phyloP scores from a whole-genome alignment of 2,797 vertebrate species.

The Sitta carolinensis region DNA sequence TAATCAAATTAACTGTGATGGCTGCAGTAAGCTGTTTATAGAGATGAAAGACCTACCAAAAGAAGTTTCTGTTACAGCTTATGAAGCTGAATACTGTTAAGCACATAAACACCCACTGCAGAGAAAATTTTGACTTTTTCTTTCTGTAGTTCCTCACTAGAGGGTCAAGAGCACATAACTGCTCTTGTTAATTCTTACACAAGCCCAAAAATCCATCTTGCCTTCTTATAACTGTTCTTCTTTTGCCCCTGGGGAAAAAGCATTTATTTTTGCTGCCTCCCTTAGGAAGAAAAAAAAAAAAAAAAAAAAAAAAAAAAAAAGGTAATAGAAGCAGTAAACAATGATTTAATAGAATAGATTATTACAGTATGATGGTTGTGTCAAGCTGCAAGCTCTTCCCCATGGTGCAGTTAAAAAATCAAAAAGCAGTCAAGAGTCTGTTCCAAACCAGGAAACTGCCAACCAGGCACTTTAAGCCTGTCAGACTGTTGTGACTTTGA shows the following conservation, averaged over 20 bases:
- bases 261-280: not conserved
- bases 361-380: not conserved
- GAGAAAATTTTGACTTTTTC: conserved; percentile 12
- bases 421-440: not conserved
- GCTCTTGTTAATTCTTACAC: not conserved
- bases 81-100: conserved; percentile 35
- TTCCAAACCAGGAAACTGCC: not conserved
- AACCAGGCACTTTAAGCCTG: not conserved
- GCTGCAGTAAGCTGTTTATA: conserved; percentile 64
- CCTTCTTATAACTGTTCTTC: not conserved
- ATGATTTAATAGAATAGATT: not conserved
- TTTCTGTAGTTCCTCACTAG: conserved; percentile 25
- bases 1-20: conserved; percentile 71
- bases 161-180: not conserved
- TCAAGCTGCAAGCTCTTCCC: not conserved
- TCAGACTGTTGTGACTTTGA: not conserved
- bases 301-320: not conserved
- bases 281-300: not conserved
- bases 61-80: conserved; percentile 48
- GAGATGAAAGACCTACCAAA: conserved; percentile 64
- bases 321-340: not conserved
- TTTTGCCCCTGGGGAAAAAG: not conserved
- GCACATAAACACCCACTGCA: conserved; percentile 25
- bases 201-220: not conserved
- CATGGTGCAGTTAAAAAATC: not conserved